Evolutionary conservation across 2,888 invertebrate species (phyloP).

Genomic region (Tenthredo mesomela): DNA sequence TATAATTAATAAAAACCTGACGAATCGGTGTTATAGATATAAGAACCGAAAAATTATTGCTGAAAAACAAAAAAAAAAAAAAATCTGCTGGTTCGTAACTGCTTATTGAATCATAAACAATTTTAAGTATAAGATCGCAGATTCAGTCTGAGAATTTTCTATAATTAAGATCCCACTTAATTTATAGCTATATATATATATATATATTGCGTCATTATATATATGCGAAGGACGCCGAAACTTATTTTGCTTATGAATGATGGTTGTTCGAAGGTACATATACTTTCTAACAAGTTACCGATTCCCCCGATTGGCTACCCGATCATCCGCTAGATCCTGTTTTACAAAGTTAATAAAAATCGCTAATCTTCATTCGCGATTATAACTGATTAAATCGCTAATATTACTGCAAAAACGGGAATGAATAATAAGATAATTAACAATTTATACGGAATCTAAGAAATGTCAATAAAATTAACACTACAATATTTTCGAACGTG

Average conservation of each 20-base stretch:
- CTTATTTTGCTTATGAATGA: background rate
- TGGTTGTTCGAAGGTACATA: background rate
- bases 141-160: background rate
- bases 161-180: background rate
- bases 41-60: background rate
- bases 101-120: background rate
- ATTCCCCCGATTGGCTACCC: background rate
- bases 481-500: background rate
- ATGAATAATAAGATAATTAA: too few species aligned
- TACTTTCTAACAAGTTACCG: constrained; percentile 17
- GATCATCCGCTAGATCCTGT: background rate
- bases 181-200: background rate
- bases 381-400: background rate
- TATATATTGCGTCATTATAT: background rate
- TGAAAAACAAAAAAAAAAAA: background rate
- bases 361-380: background rate
- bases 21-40: background rate
- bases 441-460: background rate
- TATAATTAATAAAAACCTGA: background rate
- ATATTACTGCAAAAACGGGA: background rate
- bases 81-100: background rate
- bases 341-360: background rate
- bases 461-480: background rate
- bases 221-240: constrained; percentile 28
- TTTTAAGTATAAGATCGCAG: background rate